Percentiles rank a stretch among this genome's conserved stretches.
phyloP scores from a whole-genome alignment of 1,140 invertebrate species.

The Drosophila fuyamai region DNA sequence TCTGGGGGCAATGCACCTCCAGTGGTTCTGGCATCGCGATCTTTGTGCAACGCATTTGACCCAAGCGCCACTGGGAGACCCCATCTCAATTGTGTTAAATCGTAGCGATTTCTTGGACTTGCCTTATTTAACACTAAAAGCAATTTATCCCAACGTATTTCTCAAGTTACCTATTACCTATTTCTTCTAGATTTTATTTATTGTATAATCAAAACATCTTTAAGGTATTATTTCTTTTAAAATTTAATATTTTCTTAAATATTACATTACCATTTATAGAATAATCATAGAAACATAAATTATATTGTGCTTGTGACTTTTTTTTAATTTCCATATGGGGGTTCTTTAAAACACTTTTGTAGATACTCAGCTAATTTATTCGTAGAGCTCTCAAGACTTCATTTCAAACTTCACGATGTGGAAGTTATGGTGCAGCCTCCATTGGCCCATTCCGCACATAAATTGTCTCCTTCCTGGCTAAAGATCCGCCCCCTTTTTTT shows the following conservation, averaged over 20 bases:
- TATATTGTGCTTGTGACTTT: too few relatives aligned
- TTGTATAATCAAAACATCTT: not conserved
- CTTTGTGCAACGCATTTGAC: conserved; percentile 55
- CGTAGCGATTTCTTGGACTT: conserved; percentile 15
- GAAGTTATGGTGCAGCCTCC: not conserved
- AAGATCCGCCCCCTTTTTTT: not conserved
- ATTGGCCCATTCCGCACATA: conserved; percentile 1
- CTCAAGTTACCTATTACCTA: not conserved
- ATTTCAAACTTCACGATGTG: not conserved
- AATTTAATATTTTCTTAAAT: too few relatives aligned
- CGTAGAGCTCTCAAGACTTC: too few relatives aligned
- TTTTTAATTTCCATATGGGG: too few relatives aligned
- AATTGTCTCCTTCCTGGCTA: conserved; percentile 31
- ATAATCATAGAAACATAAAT: too few relatives aligned
- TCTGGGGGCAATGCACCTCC: conserved; percentile 45
- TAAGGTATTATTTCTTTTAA: too few relatives aligned
- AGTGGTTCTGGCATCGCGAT: conserved; percentile 20
- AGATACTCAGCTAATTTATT: too few relatives aligned
- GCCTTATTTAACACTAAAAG: conserved; percentile 1
- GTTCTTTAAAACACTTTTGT: too few relatives aligned
- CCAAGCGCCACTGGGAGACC: conserved; percentile 50
- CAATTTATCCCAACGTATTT: not conserved
- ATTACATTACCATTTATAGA: too few relatives aligned
- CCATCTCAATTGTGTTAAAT: conserved; percentile 31
- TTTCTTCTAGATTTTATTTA: not conserved